Percentiles rank a stretch among this genome's conserved stretches.
Evolutionary conservation across 2,113 vertebrate genomes (phyloP).

Genomic region (Paramormyrops kingsleyae): DNA sequence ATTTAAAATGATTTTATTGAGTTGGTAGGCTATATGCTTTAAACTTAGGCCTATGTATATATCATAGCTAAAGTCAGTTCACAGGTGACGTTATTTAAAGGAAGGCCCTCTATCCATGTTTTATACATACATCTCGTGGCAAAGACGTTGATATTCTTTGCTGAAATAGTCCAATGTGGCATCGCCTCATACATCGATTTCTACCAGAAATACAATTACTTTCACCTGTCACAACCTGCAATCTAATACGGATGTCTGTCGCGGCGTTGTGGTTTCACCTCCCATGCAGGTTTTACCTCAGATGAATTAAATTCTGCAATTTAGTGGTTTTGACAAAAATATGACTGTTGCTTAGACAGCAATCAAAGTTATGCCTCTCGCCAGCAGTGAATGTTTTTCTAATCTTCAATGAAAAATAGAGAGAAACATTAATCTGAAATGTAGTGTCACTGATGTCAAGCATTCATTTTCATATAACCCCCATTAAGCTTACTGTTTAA

Average conservation of each 20-base stretch:
- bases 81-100: neutral
- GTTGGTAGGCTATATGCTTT: neutral
- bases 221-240: neutral
- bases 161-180: neutral
- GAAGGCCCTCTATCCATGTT: neutral
- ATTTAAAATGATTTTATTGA: neutral
- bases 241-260: neutral
- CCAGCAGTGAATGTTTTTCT: slow-evolving; percentile 41
- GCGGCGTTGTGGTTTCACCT: neutral
- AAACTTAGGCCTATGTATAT: neutral
- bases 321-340: slow-evolving; percentile 8
- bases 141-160: neutral
- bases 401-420: slow-evolving; percentile 45
- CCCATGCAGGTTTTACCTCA: neutral
- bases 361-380: slow-evolving; percentile 54
- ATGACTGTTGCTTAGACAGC: slow-evolving; percentile 40
- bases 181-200: neutral
- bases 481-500: neutral
- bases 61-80: neutral
- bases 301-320: slow-evolving; percentile 5
- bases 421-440: slow-evolving; percentile 15
- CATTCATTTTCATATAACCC: neutral
- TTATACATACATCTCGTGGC: neutral
- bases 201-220: neutral
- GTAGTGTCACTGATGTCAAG: slow-evolving; percentile 6